Conservation (phyloP, 2,113 vertebrate species). For the Pithys albifrons region DNA sequence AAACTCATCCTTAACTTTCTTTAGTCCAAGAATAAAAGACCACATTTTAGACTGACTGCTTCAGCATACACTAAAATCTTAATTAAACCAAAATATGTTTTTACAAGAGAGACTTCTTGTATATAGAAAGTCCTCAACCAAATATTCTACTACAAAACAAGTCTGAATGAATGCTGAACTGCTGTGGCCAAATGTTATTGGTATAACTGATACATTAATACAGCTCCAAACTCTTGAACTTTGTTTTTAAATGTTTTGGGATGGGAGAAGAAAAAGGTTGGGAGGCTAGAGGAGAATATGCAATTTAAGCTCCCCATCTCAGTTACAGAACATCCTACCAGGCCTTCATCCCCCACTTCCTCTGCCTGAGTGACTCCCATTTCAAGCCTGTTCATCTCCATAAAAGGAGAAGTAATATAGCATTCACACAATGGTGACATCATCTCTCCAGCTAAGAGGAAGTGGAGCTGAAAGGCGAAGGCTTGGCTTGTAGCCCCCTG, state of each 20-base stretch:
- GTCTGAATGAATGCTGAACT: neutral
- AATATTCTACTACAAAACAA: neutral
- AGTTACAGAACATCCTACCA: constrained; percentile 14
- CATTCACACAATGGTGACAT: constrained; percentile 71
- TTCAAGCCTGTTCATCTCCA: constrained; percentile 71
- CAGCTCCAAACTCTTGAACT: neutral
- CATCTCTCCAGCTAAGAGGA: constrained; percentile 73
- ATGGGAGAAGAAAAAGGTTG: neutral
- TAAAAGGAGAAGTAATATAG: constrained; percentile 78
- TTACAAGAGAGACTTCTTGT: neutral
- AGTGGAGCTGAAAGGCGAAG: constrained; percentile 61
- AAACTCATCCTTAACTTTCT: neutral
- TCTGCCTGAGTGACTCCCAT: constrained; percentile 55
- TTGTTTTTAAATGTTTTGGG: neutral
- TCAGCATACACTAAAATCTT: neutral
- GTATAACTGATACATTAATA: neutral
- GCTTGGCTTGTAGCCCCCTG: constrained; percentile 38
- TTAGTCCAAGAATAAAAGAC: neutral
- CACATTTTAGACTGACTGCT: neutral
- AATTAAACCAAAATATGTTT: neutral
- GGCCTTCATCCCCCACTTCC: constrained; percentile 71
- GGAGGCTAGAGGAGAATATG: neutral
- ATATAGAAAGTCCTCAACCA: neutral
- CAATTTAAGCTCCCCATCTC: neutral
- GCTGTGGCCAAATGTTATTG: neutral